These are phyloP conservation scores for Spheniscus mendiculus DNA, from an alignment of 2,113 vertebrate species.

Conservation along the genomic window DNA sequence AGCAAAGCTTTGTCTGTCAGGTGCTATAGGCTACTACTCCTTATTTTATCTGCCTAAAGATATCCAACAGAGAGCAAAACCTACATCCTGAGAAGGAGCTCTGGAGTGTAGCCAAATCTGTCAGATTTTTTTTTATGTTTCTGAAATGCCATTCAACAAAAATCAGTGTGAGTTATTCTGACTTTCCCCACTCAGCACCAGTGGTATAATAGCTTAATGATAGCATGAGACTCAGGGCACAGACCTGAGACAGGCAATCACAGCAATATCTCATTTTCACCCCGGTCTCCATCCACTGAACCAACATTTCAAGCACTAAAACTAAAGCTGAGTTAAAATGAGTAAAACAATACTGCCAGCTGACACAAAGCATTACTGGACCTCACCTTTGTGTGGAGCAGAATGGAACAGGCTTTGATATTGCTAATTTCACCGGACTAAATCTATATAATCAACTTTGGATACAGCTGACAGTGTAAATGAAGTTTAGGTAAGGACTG, in stretches of 20 bases:
- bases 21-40: background rate
- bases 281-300: background rate
- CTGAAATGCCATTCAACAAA: constrained; percentile 12
- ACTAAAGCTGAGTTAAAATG: background rate
- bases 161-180: background rate
- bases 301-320: background rate
- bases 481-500: background rate
- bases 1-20: background rate
- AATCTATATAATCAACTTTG: background rate
- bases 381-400: background rate
- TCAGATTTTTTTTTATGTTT: background rate
- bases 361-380: background rate
- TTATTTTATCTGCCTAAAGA: background rate
- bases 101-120: background rate
- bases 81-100: background rate
- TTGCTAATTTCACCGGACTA: background rate
- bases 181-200: background rate
- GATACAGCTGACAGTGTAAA: background rate
- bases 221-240: background rate
- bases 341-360: background rate
- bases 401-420: background rate
- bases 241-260: constrained; percentile 5
- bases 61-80: background rate
- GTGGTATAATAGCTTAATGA: constrained; percentile 9
- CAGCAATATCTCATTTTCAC: constrained; percentile 30